phyloP scores from a whole-genome alignment of 2,888 invertebrate genomes.

The Andrena trimmerana region DNA sequence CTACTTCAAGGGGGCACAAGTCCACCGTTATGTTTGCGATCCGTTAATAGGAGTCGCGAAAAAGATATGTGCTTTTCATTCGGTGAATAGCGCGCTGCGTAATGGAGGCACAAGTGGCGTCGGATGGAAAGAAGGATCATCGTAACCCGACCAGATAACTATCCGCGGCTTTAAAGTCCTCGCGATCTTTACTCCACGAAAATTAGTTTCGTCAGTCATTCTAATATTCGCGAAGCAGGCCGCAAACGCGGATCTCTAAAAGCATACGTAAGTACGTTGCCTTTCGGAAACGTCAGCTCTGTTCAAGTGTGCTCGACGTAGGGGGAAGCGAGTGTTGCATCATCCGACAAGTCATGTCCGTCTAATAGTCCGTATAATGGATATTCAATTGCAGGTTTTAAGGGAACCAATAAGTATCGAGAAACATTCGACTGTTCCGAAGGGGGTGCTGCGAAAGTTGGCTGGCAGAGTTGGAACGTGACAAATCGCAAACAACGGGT shows the following conservation, averaged over 20 bases:
- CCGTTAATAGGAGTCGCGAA: slow-evolving; percentile 22
- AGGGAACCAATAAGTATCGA: slow-evolving; percentile 27
- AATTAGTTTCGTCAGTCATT: not conserved
- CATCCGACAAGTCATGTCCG: not conserved
- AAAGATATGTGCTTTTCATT: slow-evolving; percentile 18
- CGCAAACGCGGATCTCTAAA: no score
- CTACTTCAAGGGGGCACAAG: slow-evolving; percentile 19
- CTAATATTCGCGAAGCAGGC: no score
- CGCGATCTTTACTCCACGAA: not conserved
- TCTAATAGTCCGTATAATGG: not conserved
- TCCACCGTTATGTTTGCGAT: slow-evolving; percentile 26
- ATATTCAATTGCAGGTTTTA: not conserved
- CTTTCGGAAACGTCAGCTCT: no score
- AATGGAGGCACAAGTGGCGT: not conserved
- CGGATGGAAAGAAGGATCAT: not conserved
- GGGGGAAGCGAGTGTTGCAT: no score
- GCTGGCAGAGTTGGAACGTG: slow-evolving; percentile 30
- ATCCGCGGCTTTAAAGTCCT: slow-evolving; percentile 19
- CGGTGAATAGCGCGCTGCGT: not conserved
- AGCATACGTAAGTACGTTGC: no score
- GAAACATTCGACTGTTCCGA: slow-evolving; percentile 5
- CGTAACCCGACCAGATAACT: slow-evolving; percentile 25
- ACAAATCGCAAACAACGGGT: slow-evolving; percentile 46
- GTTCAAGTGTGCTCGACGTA: no score
- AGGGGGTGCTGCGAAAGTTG: not conserved